phyloP scores from a whole-genome alignment of 2,888 invertebrate genomes.

The Scrobipalpa costella region DNA sequence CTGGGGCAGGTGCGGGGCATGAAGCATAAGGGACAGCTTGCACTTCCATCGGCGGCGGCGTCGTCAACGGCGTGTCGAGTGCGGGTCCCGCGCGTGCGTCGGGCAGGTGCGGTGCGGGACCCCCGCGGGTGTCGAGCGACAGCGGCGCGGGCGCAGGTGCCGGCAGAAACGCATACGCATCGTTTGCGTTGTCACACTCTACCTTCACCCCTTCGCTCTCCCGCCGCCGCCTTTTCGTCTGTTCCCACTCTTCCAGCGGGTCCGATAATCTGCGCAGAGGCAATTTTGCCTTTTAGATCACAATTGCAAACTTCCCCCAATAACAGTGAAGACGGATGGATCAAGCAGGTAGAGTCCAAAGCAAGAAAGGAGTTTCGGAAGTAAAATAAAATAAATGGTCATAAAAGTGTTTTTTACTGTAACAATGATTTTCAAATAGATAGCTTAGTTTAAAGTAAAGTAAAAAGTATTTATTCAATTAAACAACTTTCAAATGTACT shows the following conservation, averaged over 20 bases:
- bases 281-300: constrained; percentile 29
- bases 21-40: constrained; percentile 33
- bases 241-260: constrained; percentile 74
- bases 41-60: constrained; percentile 38
- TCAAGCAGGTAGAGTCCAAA: neutral
- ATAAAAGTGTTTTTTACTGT: neutral
- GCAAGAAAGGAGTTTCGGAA: neutral
- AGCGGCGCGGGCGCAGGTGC: constrained; percentile 60
- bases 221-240: constrained; percentile 79
- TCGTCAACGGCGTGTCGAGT: constrained; percentile 60
- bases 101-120: constrained; percentile 34
- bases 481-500: no score
- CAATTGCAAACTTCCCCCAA: neutral
- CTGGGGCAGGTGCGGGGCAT: constrained; percentile 32
- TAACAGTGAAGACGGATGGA: neutral
- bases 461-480: no score
- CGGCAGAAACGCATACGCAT: constrained; percentile 83
- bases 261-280: constrained; percentile 74
- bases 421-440: neutral
- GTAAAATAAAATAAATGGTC: neutral
- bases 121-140: constrained; percentile 40
- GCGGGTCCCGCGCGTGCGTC: constrained; percentile 54
- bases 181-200: constrained; percentile 86
- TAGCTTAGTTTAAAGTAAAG: no score
- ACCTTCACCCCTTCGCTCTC: constrained; percentile 85